phyloP scores from a whole-genome alignment of 2,888 invertebrate genomes.

The Eledona agricola region DNA sequence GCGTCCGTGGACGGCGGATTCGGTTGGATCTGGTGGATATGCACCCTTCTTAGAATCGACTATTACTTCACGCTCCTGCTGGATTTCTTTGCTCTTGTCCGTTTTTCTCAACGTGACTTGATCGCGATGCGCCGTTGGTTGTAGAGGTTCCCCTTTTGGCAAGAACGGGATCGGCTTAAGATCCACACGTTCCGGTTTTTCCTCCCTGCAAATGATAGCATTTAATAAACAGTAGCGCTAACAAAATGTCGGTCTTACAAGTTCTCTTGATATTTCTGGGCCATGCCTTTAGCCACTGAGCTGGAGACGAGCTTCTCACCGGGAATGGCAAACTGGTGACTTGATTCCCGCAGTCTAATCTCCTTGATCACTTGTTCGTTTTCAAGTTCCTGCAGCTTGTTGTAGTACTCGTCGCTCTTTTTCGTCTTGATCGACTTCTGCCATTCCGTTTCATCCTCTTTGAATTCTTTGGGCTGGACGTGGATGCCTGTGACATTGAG shows the following conservation, averaged over 20 bases:
- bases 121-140: constrained; percentile 57
- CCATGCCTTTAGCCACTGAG: constrained; percentile 86
- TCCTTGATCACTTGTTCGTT: constrained; percentile 87
- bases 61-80: constrained; percentile 54
- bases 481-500: constrained; percentile 64
- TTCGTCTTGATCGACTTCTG: constrained; percentile 82
- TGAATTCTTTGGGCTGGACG: constrained; percentile 69
- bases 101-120: constrained; percentile 63
- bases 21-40: constrained; percentile 76
- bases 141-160: constrained; percentile 50
- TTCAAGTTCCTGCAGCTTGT: constrained; percentile 82
- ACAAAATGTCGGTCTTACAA: constrained; percentile 70
- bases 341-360: constrained; percentile 77
- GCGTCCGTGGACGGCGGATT: constrained; percentile 87
- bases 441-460: constrained; percentile 85
- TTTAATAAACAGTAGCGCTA: not conserved
- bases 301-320: constrained; percentile 81
- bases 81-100: constrained; percentile 64
- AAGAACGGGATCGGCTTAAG: constrained; percentile 57
- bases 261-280: constrained; percentile 83
- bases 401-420: constrained; percentile 84
- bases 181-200: constrained; percentile 66
- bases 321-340: constrained; percentile 85
- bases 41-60: constrained; percentile 57
- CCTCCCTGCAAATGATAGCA: constrained; percentile 65